Evolutionary conservation across 2,888 invertebrate genomes (phyloP), one percentile per base, ranked within the genome.

Genomic region (Lasiommata megera): DNA sequence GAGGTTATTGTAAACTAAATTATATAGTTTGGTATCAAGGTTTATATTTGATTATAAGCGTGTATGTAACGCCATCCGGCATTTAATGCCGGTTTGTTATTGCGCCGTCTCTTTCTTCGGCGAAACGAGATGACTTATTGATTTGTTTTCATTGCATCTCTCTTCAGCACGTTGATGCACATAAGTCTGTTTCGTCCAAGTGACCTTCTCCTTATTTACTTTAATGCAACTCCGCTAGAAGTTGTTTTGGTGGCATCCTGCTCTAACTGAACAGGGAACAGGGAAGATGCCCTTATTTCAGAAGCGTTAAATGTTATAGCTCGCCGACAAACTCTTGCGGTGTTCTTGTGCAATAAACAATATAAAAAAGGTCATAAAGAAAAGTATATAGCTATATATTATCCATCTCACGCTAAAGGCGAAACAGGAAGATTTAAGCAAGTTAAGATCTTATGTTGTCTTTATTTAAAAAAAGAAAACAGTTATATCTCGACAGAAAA

Each of bases 111-210:
- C 89, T 77, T 74, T 88, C 88, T 76, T 75, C 71, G 76, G 80
- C 80, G 76, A 81, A 83, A 82, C 79, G 78, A 82, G 84, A 85
- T 84, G 81, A 81, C 70, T 72, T 88, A 89, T 91, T 88, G 88
- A 91, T 92, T 92, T 92, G 92, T 92, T 92, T 91, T 91, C 91
- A 87, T 84, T 84, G 86, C 85, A 78, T 88, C 92, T 87, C 90
- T 81, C 73, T 89, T 82, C 74, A 72, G 66, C 88, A 69, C 77
- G 73, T 73, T 73, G 72, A 67, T 68, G 69, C 67, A 69, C 71
- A 77, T 84, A 81, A 74, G 73, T 80, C 71, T 68, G 75, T 88
- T 80, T 82, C 88, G 69, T 66, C 71, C 61, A 71, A 73, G 72
- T 88, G 87, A 87, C 88, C 88, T 90, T 90, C 88, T 82, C 78